Conservation (phyloP, 2,113 vertebrate genomes). For the Varanus komodoensis region DNA sequence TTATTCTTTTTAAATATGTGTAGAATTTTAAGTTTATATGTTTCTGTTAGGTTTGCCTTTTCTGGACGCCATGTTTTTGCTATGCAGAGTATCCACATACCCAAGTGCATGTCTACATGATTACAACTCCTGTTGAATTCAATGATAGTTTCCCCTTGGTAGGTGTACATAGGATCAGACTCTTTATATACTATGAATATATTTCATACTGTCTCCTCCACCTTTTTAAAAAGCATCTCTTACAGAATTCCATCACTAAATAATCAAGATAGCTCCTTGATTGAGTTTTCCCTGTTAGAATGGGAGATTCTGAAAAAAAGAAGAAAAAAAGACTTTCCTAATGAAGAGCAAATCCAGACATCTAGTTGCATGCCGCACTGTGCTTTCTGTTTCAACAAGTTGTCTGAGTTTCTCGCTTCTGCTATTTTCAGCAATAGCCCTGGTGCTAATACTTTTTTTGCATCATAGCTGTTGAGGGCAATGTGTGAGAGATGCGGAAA, state of each 20-base stretch:
- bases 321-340: not conserved
- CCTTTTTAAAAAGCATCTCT: not conserved
- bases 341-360: not conserved
- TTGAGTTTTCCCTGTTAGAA: slow-evolving; percentile 29
- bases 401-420: slow-evolving; percentile 52
- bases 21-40: not conserved
- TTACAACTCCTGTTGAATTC: not conserved
- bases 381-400: slow-evolving; percentile 65
- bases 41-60: not conserved
- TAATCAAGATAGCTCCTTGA: slow-evolving; percentile 20
- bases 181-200: not conserved
- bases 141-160: not conserved
- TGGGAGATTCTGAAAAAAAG: slow-evolving; percentile 17
- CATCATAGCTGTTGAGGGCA: slow-evolving; percentile 52
- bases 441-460: slow-evolving; percentile 11
- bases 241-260: not conserved
- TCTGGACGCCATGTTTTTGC: not conserved
- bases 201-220: too few species aligned
- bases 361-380: slow-evolving; percentile 13
- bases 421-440: slow-evolving; percentile 44
- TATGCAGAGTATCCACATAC: fast-evolving
- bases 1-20: not conserved
- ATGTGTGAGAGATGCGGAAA: slow-evolving; percentile 61
- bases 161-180: not conserved
- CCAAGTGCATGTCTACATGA: too few species aligned